Evolutionary conservation across 2,888 invertebrate species (phyloP).

Genomic region (Notodonta dromedarius): DNA sequence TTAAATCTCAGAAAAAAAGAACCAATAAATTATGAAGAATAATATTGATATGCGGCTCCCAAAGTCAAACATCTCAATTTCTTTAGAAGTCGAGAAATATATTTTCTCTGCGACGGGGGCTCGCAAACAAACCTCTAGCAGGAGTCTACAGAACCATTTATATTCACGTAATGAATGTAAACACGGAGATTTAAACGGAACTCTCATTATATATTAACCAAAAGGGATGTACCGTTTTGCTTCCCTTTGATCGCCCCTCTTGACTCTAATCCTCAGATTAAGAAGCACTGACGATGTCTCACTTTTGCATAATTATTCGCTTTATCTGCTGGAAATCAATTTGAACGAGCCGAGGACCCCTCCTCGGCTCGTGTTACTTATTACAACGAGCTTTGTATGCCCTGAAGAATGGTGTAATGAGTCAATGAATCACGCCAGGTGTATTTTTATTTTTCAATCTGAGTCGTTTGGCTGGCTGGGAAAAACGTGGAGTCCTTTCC

Average conservation of each 20-base stretch:
- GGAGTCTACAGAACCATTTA: slow-evolving; percentile 46
- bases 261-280: slow-evolving; percentile 70
- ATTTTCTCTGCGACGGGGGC: slow-evolving; percentile 6
- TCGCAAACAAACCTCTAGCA: slow-evolving; percentile 14
- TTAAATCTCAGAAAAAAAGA: too few relatives aligned
- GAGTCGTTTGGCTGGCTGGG: too few relatives aligned
- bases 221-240: slow-evolving; percentile 63
- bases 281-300: slow-evolving; percentile 63
- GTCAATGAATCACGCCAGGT: not conserved
- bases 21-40: not conserved
- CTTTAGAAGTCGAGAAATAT: slow-evolving; percentile 8
- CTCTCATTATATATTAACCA: slow-evolving; percentile 80
- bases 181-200: slow-evolving; percentile 66
- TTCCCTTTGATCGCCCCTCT: slow-evolving; percentile 72
- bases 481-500: too few relatives aligned
- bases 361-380: slow-evolving; percentile 27
- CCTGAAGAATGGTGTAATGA: not conserved
- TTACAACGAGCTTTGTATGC: slow-evolving; percentile 11
- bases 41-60: not conserved
- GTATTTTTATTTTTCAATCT: not conserved
- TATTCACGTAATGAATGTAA: slow-evolving; percentile 75
- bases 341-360: slow-evolving; percentile 42
- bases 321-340: slow-evolving; percentile 69
- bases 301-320: slow-evolving; percentile 77
- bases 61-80: slow-evolving; percentile 8